Evolutionary conservation across 37 sponge, comb jelly and placozoan genomes (phyloP), one percentile per base, ranked within the genome.

Genomic region (Chondrilla cf. caribensis): DNA sequence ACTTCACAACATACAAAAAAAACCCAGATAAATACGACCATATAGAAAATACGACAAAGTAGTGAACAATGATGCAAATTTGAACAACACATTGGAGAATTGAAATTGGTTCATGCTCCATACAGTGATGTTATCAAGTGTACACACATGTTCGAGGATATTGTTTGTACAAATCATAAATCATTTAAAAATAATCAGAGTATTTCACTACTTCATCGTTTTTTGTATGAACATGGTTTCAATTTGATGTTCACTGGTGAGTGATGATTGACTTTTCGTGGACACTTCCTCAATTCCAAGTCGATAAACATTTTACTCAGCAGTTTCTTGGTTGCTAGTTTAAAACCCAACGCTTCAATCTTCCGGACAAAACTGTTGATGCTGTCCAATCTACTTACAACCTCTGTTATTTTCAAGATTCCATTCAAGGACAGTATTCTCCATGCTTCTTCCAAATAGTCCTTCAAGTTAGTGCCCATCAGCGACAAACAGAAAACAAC

Each of bases 161-260:
- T n/a, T n/a, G n/a, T n/a, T n/a, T n/a, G n/a, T n/a, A n/a, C n/a
- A n/a, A n/a, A n/a, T n/a, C n/a, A n/a, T n/a, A n/a, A n/a, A n/a
- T n/a, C n/a, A n/a, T n/a, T n/a, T n/a, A n/a, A n/a, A n/a, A n/a
- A n/a, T n/a, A n/a, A n/a, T n/a, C n/a, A n/a, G n/a, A n/a, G n/a
- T n/a, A n/a, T n/a, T n/a, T n/a, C n/a, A n/a, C n/a, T n/a, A n/a
- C 24, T 5, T 79, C 82, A 98, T 64, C 98, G 75, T 75, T 82
- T 84, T 80, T 95, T 98, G 80, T 98, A 98, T 1, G 89, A 39
- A 57, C 98, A 98, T 42, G 98, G 96, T 58, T 98, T 98, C 28
- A 98, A 83, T 81, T 58, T 28, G 42, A 95, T 86, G n/a, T 60
- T 55, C 0, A 82, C 78, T 31, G 79, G 0, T 21, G 44, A n/a